phyloP scores from a whole-genome alignment of 2,113 vertebrate genomes.

The Poicephalus meyeri region DNA sequence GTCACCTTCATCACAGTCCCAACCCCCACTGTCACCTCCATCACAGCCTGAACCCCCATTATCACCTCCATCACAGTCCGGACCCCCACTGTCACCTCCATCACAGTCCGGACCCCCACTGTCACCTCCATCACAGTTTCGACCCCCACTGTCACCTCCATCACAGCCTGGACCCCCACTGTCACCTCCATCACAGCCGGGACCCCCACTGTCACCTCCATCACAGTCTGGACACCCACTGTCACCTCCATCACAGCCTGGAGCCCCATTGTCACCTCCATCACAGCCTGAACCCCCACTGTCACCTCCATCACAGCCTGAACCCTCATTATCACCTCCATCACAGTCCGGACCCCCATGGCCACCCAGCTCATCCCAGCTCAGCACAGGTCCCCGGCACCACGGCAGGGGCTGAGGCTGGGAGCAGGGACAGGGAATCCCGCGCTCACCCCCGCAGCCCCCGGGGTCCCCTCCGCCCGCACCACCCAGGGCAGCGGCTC shows the following conservation, averaged over 20 bases:
- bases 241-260: too few relatives aligned
- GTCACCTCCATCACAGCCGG: accelerated
- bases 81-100: too few relatives aligned
- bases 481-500: background rate
- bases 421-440: background rate
- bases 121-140: too few relatives aligned
- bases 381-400: too few relatives aligned
- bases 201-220: background rate
- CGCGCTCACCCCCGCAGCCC: background rate
- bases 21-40: too few relatives aligned
- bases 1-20: background rate
- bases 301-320: background rate
- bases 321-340: too few relatives aligned
- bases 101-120: accelerated
- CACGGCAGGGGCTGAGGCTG: background rate
- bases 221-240: too few relatives aligned
- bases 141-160: background rate
- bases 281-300: too few relatives aligned
- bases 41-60: accelerated
- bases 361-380: background rate
- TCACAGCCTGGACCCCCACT: background rate
- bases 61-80: background rate
- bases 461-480: background rate
- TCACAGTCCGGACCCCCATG: too few relatives aligned
- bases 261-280: too few relatives aligned